These are phyloP conservation scores for Drosophila nigromelanica DNA, from an alignment of 1,140 invertebrate genomes.

Conservation along the genomic window DNA sequence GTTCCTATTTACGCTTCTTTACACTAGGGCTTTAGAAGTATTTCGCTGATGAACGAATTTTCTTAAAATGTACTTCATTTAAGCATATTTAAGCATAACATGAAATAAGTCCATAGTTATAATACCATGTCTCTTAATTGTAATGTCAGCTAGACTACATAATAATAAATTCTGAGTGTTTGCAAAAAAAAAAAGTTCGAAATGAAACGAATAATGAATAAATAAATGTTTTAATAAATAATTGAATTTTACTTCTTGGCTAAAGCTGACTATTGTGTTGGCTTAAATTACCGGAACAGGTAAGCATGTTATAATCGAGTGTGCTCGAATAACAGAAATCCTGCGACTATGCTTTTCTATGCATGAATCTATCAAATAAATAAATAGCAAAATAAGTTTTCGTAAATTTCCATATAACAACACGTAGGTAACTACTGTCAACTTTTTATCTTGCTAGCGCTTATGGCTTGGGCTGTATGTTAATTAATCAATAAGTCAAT, in stretches of 20 bases:
- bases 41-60: slow-evolving; percentile 1
- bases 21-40: slow-evolving; percentile 5
- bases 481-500: too few species aligned
- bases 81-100: background rate
- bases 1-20: slow-evolving; percentile 22
- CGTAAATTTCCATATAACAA: too few species aligned
- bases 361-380: too few species aligned
- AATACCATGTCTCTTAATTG: background rate
- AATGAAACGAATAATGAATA: slow-evolving; percentile 5
- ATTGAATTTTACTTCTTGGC: background rate
- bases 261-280: background rate
- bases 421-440: too few species aligned
- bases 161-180: slow-evolving; percentile 19
- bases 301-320: background rate
- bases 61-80: background rate
- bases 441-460: too few species aligned
- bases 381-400: too few species aligned
- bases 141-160: background rate
- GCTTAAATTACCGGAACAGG: background rate
- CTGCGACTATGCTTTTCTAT: too few species aligned
- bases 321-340: background rate
- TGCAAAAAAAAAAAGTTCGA: slow-evolving; percentile 6
- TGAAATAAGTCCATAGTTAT: slow-evolving; percentile 20
- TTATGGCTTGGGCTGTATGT: too few species aligned
- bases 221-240: slow-evolving; percentile 20